Evolutionary conservation across 1,140 invertebrate genomes (phyloP), one percentile per base, ranked within the genome.

Genomic region (Drosophila ohnishii): DNA sequence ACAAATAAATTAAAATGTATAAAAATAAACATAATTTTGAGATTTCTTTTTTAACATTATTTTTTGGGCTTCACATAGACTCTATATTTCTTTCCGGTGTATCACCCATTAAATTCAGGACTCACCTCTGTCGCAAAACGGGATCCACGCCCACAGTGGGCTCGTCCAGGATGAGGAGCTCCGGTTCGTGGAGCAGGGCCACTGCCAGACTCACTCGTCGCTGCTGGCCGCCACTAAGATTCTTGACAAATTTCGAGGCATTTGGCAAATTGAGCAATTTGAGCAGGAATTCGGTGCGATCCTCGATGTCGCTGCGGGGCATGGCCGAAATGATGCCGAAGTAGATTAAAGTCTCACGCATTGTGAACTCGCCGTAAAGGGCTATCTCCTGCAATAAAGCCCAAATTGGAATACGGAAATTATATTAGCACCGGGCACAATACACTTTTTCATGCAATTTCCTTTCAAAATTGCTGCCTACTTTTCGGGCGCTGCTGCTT

Each of bases 61-160:
- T 25, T 42, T 44, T 3, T 3, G 0, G 2, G 1, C 13, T 1
- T 5, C 0, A 2, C 0, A 19, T 8, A 1, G 16, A 3, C 1
- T 9, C 13, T 25, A 25, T 37, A 63, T 22, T 48, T 44, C 25
- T 42, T 34, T 19, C 16, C 1, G 2, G 44, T 66, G 30, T 11
- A 69, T 84, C 2, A 93, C 83, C 9, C 30, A 45, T 61, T 16
- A 28, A n/a, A 25, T 40, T 32, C 9, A 57, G 59, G 16, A 78
- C 69, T 79, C 90, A 95, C 96, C 96, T 96, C 91, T 98, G 96
- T 78, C 98, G 94, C 2, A 99, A 92, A 5, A 99, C 94, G 2
- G 98, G 98, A 92, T 99, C 98, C 0, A 99, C 97, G 39, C 98
- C 98, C 8, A 98, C 97, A 2, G 97, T 98, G 0, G 98, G 97